phyloP scores from a whole-genome alignment of 2,113 vertebrate species.

The Sinocyclocheilus rhinocerous region DNA sequence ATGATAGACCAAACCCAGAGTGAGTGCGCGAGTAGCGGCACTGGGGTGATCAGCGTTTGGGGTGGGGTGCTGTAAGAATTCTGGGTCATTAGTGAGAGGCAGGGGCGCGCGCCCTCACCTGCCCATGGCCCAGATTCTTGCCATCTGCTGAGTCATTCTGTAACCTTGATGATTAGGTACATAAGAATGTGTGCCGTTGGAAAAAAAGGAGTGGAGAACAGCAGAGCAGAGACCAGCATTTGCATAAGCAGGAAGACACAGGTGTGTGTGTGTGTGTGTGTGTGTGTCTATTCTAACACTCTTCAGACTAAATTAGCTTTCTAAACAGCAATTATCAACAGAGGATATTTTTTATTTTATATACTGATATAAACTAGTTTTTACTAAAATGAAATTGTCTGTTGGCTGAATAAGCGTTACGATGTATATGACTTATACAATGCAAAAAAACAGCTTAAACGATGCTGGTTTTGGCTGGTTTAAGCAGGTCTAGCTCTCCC shows the following conservation, averaged over 20 bases:
- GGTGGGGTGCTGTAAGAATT: conserved; percentile 19
- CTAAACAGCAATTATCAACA: neutral
- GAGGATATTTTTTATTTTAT: neutral
- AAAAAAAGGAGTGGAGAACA: conserved; percentile 41
- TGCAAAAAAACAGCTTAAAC: no score
- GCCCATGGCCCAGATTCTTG: conserved; percentile 24
- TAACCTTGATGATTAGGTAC: conserved; percentile 52
- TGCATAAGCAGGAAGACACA: conserved; percentile 7
- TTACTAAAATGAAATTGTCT: neutral
- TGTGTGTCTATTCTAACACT: neutral
- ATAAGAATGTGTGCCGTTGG: conserved; percentile 42
- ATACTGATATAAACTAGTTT: neutral
- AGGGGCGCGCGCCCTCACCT: neutral
- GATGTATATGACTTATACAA: no score
- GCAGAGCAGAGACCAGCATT: conserved; percentile 36
- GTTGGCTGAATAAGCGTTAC: neutral
- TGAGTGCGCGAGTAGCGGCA: conserved; percentile 2
- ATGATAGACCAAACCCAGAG: conserved; percentile 51
- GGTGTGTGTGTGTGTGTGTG: neutral
- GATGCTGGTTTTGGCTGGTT: neutral
- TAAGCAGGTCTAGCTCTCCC: neutral
- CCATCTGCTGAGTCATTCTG: conserved; percentile 26
- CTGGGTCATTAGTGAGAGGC: conserved; percentile 20
- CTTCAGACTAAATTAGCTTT: neutral
- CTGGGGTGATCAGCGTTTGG: conserved; percentile 33